These are phyloP conservation scores for Cepaea nemoralis DNA, from an alignment of 1,140 invertebrate species.

Conservation along the genomic window DNA sequence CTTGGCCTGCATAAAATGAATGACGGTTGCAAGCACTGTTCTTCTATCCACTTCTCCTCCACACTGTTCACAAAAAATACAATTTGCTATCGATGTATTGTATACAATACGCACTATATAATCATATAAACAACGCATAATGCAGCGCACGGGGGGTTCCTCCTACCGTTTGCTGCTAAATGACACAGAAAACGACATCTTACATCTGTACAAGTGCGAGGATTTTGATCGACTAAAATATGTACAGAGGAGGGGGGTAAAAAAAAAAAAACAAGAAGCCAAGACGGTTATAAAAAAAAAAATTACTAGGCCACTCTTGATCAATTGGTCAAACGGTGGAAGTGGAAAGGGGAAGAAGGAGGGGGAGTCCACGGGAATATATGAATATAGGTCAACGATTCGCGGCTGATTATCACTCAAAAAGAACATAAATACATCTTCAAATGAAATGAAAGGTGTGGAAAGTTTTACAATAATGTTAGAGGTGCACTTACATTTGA, in stretches of 20 bases:
- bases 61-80: neutral
- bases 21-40: neutral
- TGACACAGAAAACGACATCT: neutral
- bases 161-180: neutral
- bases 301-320: conserved; percentile 13
- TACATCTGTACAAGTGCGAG: neutral
- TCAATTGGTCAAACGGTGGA: neutral
- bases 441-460: neutral
- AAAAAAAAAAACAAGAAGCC: too few species aligned
- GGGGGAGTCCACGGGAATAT: too few species aligned
- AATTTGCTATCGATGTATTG: too few species aligned
- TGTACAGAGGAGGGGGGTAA: neutral
- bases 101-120: too few species aligned
- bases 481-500: neutral
- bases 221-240: neutral
- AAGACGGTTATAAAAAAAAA: neutral
- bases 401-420: neutral
- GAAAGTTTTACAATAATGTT: neutral
- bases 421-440: neutral
- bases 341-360: too few species aligned
- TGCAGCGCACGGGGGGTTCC: too few species aligned
- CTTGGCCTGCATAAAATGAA: conserved; percentile 1
- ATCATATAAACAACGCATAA: too few species aligned
- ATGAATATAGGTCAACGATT: neutral
- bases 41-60: neutral